Conservation (phyloP, 92 coral and sea anemone species). For the Anthopleura xanthogrammica region DNA sequence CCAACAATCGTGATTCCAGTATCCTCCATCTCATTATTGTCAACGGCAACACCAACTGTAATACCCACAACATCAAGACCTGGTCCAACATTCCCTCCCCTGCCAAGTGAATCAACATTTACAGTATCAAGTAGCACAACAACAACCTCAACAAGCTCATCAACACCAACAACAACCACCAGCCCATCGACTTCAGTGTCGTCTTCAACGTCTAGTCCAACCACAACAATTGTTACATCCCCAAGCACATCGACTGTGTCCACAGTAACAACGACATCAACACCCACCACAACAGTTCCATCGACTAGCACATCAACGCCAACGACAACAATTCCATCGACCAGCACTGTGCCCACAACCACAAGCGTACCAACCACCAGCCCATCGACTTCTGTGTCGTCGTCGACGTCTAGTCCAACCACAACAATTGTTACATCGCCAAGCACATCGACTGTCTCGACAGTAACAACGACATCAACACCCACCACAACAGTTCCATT, state of each 20-base stretch:
- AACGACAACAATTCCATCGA: slow-evolving; percentile 13
- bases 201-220: slow-evolving; percentile 9
- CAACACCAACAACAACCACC: not conserved
- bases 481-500: slow-evolving; percentile 1
- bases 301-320: slow-evolving; percentile 12
- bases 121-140: too few relatives aligned
- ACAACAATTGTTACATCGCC: not conserved
- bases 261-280: not conserved
- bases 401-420: slow-evolving; percentile 10
- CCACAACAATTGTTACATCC: slow-evolving; percentile 22
- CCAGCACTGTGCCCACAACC: slow-evolving; percentile 10
- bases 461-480: slow-evolving; percentile 14
- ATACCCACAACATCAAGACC: too few relatives aligned
- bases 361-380: not conserved
- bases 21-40: not conserved
- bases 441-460: slow-evolving; percentile 25
- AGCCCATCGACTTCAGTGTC: not conserved
- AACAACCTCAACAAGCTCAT: not conserved
- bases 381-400: not conserved
- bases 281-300: slow-evolving; percentile 28
- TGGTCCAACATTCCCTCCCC: too few relatives aligned
- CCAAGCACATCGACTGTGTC: slow-evolving; percentile 10
- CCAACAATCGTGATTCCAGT: not conserved
- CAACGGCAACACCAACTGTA: not conserved
- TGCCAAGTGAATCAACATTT: too few relatives aligned